Conservation (phyloP, 2,113 vertebrate genomes). For the Trinectes maculatus region DNA sequence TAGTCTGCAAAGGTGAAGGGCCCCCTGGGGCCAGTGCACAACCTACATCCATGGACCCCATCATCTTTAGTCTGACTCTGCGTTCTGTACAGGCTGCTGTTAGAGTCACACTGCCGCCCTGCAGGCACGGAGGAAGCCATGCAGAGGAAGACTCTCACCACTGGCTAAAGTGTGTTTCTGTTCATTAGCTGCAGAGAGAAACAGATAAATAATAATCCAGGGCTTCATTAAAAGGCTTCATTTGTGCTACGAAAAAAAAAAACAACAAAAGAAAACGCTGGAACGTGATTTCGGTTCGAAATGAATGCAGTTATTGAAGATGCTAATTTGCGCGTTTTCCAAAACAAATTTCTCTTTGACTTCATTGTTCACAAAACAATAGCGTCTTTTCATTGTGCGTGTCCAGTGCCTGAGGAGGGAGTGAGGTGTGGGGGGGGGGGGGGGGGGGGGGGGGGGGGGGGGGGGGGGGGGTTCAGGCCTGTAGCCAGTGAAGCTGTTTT, state of each 20-base stretch:
- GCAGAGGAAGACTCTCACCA: conserved; percentile 1
- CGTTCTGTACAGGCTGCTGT: conserved; percentile 6
- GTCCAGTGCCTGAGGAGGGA: conserved; percentile 26
- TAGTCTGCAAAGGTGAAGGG: conserved; percentile 52
- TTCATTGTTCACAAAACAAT: conserved; percentile 29
- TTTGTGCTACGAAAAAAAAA: too few species aligned
- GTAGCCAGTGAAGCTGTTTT: conserved; percentile 35
- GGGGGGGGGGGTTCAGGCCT: conserved; percentile 4
- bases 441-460: too few species aligned
- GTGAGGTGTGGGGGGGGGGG: too few species aligned
- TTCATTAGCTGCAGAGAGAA: too few species aligned
- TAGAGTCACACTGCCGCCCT: too few species aligned
- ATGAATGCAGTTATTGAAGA: background rate
- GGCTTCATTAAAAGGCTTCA: too few species aligned
- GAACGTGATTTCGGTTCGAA: background rate
- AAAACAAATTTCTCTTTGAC: background rate
- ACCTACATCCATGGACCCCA: conserved; percentile 40
- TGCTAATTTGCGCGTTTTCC: background rate
- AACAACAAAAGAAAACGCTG: background rate
- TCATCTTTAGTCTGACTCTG: conserved; percentile 25
- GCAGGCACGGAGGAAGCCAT: too few species aligned
- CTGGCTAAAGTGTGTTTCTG: too few species aligned
- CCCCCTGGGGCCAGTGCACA: conserved; percentile 28
- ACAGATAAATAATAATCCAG: too few species aligned
- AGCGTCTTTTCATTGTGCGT: conserved; percentile 34